phyloP scores from a whole-genome alignment of 2,797 vertebrate genomes.

The Malurus splendens region DNA sequence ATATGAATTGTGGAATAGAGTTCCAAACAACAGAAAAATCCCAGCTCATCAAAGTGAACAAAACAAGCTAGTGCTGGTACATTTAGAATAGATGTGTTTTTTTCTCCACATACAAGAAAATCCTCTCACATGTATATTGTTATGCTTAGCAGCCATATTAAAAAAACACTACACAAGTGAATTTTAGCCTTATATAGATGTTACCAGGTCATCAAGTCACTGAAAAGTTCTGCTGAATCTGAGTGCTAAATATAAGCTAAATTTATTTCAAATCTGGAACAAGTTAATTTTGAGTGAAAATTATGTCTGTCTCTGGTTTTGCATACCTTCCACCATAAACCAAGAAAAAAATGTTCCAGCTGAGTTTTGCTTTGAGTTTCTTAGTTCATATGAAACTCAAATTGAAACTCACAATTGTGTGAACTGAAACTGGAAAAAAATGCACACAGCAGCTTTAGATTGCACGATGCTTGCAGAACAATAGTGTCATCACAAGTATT shows the following conservation, averaged over 20 bases:
- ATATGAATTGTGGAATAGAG: neutral
- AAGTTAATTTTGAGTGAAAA: constrained; percentile 23
- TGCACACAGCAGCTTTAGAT: neutral
- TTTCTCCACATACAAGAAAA: neutral
- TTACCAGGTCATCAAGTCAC: neutral
- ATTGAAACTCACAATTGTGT: constrained; percentile 18
- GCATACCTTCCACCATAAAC: constrained; percentile 33
- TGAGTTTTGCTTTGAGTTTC: constrained; percentile 48
- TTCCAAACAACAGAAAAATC: neutral
- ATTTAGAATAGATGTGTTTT: neutral
- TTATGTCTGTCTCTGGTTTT: constrained; percentile 20
- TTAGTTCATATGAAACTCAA: constrained; percentile 17
- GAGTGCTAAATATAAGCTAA: neutral
- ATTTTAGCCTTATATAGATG: neutral
- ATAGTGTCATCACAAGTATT: neutral
- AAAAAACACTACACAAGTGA: neutral
- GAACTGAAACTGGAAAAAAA: constrained; percentile 35
- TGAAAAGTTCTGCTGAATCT: neutral
- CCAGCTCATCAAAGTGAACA: neutral
- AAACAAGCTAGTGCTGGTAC: neutral
- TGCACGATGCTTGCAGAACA: neutral
- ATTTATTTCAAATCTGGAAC: constrained; percentile 8
- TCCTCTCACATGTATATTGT: neutral
- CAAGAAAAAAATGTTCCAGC: constrained; percentile 2
- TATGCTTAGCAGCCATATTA: neutral